Base-by-base conservation (phyloP, 2,113 vertebrate species). In the Noctilio leporinus region DNA sequence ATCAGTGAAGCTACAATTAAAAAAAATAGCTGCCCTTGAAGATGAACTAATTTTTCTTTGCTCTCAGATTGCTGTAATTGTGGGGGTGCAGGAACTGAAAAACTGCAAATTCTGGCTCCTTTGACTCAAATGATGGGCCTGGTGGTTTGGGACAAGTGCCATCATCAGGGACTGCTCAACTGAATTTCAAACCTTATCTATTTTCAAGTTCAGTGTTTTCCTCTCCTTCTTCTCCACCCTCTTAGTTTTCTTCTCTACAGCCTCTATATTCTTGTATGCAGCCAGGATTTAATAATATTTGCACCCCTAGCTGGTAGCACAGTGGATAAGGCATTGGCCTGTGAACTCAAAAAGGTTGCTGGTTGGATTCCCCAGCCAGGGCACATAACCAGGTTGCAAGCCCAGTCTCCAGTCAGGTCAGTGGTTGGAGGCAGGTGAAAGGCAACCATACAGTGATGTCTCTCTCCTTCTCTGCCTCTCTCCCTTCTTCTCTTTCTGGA, bases 21-120 rank as follows among this genome's bases (percentile, higher is more conserved):
- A 98, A 97, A 99, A 99, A 96, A 99, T 99, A 96, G 98, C 98
- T 11, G 99, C 97, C 0, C 98, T 99, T 83, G 99, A 99, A 97
- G 98, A 98, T 4, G 99, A 99, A 93, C 98, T 99, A 11, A 95
- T 98, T 14, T 98, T 98, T 84, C 98, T 99, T 57, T 98, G 98
- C 80, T 98, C 99, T 95, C 99, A 99, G 97, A 99, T 99, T 55
- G 99, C 99, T 57, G 97, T 98, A 8, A 98, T 99, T 89, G 98
- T 99, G 70, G 98, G 98, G 38, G 91, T 43, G 0, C 98, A 94
- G 85, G 97, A 76, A 4, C 69, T 93, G 97, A 98, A 98, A 97
- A 96, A 64, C 15, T 1, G 82, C 26, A 77, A 57, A 86, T 0
- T 70, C 93, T 35, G 55, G 97, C 89, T 78, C 40, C 35, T 94